phyloP scores from a whole-genome alignment of 1,140 invertebrate genomes.

The Luehdorfia chinensis region DNA sequence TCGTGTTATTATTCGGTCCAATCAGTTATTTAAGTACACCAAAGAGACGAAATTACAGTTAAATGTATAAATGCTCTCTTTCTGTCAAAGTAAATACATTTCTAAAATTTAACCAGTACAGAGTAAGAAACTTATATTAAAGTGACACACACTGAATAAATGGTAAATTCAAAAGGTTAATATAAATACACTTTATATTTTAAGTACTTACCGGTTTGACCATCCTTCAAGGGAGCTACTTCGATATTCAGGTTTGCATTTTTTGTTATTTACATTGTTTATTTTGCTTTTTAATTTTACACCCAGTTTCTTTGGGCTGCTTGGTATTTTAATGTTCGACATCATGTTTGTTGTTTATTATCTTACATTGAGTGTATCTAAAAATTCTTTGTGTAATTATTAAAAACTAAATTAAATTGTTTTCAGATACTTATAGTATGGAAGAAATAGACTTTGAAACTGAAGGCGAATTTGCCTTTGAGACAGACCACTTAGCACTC shows the following conservation, averaged over 20 bases:
- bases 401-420: neutral
- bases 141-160: too few species aligned
- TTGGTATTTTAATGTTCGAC: conserved; percentile 49
- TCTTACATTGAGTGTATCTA: neutral
- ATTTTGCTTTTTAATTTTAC: conserved; percentile 61
- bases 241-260: conserved; percentile 62
- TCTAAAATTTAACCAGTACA: too few species aligned
- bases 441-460: conserved; percentile 38
- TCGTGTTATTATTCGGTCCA: too few species aligned
- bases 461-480: conserved; percentile 88
- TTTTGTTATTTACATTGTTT: conserved; percentile 56
- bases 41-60: too few species aligned
- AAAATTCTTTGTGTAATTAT: neutral
- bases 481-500: conserved; percentile 92
- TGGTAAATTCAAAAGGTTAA: neutral
- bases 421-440: conserved; percentile 24
- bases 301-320: conserved; percentile 59
- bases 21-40: too few species aligned
- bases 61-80: conserved; percentile 14
- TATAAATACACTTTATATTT: neutral
- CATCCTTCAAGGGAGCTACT: conserved; percentile 64
- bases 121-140: too few species aligned
- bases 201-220: conserved; percentile 50
- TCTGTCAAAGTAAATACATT: too few species aligned
- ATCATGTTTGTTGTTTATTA: conserved; percentile 26